Conservation (phyloP, 2,888 invertebrate species). For the Deroplatys truncata region DNA sequence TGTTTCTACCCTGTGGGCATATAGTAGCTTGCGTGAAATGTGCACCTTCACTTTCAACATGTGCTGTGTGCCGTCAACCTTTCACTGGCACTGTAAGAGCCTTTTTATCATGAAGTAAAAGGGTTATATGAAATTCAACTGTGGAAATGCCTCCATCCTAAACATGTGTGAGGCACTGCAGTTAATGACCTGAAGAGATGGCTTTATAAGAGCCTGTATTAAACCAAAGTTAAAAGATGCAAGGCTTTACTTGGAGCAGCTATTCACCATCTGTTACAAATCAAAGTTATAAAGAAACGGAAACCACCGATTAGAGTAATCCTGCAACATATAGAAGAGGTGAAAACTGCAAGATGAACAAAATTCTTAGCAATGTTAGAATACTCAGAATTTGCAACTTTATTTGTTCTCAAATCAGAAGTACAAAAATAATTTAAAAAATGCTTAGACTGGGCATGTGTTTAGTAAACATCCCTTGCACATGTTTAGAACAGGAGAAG, state of each 20-base stretch:
- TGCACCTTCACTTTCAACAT: constrained; percentile 77
- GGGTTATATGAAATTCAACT: background rate
- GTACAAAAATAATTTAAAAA: too few relatives aligned
- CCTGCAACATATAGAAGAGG: too few relatives aligned
- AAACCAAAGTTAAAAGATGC: background rate
- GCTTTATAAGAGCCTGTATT: background rate
- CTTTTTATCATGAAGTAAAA: constrained; percentile 49
- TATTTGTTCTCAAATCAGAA: too few relatives aligned
- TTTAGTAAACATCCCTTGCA: too few relatives aligned
- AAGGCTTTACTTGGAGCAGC: background rate
- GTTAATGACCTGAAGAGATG: background rate
- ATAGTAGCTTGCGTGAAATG: constrained; percentile 89
- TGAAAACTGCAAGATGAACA: background rate
- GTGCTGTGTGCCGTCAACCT: constrained; percentile 80
- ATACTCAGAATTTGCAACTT: background rate
- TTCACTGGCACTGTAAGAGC: constrained; percentile 65
- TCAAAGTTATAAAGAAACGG: too few relatives aligned
- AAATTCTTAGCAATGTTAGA: background rate
- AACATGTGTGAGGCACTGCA: background rate
- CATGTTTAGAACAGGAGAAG: too few relatives aligned
- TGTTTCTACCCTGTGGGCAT: constrained; percentile 94
- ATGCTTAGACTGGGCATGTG: too few relatives aligned
- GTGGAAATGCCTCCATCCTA: too few relatives aligned
- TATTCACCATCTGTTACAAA: background rate
- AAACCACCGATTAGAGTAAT: too few relatives aligned